Percentiles rank a stretch among this genome's conserved stretches.
Conservation (phyloP, 2,113 vertebrate genomes). For the Leiothrix lutea region DNA sequence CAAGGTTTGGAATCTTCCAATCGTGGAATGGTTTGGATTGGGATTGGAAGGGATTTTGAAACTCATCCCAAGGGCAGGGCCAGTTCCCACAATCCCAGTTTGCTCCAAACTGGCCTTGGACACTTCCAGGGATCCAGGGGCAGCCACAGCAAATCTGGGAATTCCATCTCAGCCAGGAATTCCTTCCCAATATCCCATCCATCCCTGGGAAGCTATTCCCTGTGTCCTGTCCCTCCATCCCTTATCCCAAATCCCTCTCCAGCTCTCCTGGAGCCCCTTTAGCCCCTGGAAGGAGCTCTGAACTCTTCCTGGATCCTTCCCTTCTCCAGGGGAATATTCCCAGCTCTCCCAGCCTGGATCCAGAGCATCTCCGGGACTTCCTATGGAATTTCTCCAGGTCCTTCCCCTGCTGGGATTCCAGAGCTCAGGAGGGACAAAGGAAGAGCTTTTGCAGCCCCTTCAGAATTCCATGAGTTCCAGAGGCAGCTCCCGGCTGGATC, state of each 20-base stretch:
- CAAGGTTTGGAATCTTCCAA: fast-evolving
- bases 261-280: not conserved
- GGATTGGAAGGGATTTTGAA: not conserved
- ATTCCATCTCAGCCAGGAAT: not conserved
- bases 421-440: not conserved
- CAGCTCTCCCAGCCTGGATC: not conserved
- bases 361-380: not conserved
- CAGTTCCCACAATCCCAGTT: not conserved
- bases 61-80: not conserved
- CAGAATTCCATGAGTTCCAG: fast-evolving
- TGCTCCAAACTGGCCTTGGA: not conserved
- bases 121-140: not conserved
- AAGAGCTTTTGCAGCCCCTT: not conserved
- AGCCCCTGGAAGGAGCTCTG: not conserved
- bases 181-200: no score
- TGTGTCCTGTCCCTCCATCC: not conserved
- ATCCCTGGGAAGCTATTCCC: not conserved
- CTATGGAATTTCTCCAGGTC: not conserved
- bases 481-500: fast-evolving
- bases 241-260: not conserved
- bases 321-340: not conserved
- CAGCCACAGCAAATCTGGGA: not conserved
- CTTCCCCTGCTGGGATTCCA: not conserved
- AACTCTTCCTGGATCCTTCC: not conserved
- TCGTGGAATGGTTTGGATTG: no score